Evolutionary conservation across 2,888 invertebrate genomes (phyloP), one percentile per base, ranked within the genome.

Genomic region (Chironomus tentans): DNA sequence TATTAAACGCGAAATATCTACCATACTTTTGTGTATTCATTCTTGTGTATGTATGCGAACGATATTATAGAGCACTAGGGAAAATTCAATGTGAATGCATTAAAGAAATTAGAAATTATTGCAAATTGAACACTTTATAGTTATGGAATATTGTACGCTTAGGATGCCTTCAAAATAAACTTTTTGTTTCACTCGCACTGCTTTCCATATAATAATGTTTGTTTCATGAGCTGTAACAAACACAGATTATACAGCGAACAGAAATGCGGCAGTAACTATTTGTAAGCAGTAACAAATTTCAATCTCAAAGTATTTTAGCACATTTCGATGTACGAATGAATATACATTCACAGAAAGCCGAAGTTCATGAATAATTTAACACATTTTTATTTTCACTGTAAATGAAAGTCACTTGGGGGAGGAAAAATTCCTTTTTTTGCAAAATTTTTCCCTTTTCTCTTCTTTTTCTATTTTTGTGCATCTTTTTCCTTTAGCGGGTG

Each of bases 61-160:
- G 1, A 38, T 38, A 38, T 38, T 38, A 38, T 10, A 38, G 56
- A 18, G 15, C 15, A 56, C 18, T 56, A 56, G 56, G 56, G 56
- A 56, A 56, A 56, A 56, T 56, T 18, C 56, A 56, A 56, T 56
- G 56, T 15, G 15, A 18, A 18, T 65, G 65, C 65, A 65, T 65
- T 65, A 65, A 65, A 65, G 65, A 65, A 65, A 65, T 65, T 65
- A 65, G 65, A 65, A 65, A 65, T 65, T 65, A 65, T 65, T 65
- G 65, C 65, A 65, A 65, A 65, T 65, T 65, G 65, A 65, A 65
- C 65, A 65, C 65, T 65, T 65, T 65, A 65, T 65, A 21, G 65
- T 65, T 65, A 65, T 65, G 65, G 38, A 65, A 65, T 24, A 65
- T 65, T 65, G 65, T 24, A 65, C 65, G 21, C 65, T 65, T 13